Percentiles rank a stretch among this genome's conserved stretches.
These are phyloP conservation scores for Cremastinae sp. DNA, from an alignment of 2,888 invertebrate genomes.

Conservation along the genomic window DNA sequence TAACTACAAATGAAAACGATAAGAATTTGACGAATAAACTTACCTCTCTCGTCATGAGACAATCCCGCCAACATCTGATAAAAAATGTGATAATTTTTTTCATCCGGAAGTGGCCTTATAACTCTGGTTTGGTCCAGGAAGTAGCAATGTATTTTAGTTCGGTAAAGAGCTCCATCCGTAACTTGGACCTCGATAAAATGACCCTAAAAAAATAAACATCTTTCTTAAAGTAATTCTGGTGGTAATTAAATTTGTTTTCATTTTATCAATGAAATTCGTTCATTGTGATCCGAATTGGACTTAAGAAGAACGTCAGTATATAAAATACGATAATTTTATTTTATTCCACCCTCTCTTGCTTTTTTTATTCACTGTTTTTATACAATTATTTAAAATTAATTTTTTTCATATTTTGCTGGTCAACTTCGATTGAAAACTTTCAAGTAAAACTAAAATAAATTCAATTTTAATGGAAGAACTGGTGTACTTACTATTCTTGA, in stretches of 20 bases:
- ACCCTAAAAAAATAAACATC: conserved; percentile 85
- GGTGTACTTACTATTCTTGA: conserved; percentile 92
- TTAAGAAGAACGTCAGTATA: too few species aligned
- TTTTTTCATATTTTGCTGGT: not conserved
- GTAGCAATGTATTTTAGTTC: conserved; percentile 97
- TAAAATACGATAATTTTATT: too few species aligned
- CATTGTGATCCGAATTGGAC: too few species aligned
- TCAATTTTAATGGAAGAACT: conserved; percentile 20
- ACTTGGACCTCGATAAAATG: conserved; percentile 98
- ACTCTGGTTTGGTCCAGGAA: conserved; percentile 97
- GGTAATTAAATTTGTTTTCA: too few species aligned
- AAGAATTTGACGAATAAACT: conserved; percentile 25
- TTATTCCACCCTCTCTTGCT: too few species aligned
- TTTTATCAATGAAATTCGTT: too few species aligned
- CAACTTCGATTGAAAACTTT: not conserved
- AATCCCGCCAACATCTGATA: conserved; percentile 97
- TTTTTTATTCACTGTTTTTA: too few species aligned
- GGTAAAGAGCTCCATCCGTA: conserved; percentile 95
- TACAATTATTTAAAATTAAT: too few species aligned
- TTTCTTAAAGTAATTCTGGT: too few species aligned
- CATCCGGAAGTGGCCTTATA: conserved; percentile 90
- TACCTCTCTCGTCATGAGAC: conserved; percentile 89
- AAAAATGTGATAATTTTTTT: conserved; percentile 98
- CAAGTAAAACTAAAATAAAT: conserved; percentile 4
- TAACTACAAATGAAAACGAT: not conserved